A percentile compares a stretch with the other conserved stretches of the same genome.
Conservation (phyloP, 2,113 vertebrate genomes). For the Setophaga coronata region DNA sequence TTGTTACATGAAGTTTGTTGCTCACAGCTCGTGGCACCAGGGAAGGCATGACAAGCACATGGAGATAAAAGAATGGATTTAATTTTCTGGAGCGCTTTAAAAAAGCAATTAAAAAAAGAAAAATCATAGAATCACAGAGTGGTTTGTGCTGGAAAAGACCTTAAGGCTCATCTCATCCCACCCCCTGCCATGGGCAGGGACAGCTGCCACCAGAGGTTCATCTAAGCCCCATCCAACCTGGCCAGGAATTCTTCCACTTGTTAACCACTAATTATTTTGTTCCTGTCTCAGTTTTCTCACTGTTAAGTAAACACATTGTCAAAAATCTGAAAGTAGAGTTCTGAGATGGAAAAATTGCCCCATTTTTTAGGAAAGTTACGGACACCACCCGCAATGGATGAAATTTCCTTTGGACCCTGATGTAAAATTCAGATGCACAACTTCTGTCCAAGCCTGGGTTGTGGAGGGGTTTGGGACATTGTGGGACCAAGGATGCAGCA, state of each 20-base stretch:
- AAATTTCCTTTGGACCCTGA: not conserved
- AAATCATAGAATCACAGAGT: not conserved
- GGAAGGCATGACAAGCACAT: not conserved
- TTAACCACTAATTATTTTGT: not conserved
- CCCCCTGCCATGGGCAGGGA: not conserved
- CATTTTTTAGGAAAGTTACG: not conserved
- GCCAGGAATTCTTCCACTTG: not conserved
- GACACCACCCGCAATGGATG: not conserved
- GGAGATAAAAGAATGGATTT: not conserved
- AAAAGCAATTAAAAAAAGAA: rapidly evolving
- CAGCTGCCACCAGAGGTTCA: not conserved
- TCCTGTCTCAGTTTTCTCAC: not conserved
- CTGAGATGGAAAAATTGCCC: not conserved
- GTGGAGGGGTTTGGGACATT: not conserved
- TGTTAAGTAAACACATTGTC: rapidly evolving
- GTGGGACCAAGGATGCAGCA: not conserved
- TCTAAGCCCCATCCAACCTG: not conserved
- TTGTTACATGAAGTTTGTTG: not conserved
- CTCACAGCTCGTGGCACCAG: not conserved
- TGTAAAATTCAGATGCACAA: not conserved
- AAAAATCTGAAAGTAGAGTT: not conserved
- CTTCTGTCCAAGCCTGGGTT: not conserved
- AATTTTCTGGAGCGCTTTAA: not conserved
- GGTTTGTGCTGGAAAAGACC: not conserved
- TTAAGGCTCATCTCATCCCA: not conserved